phyloP scores from a whole-genome alignment of 2,797 vertebrate species.

The Pantherophis vulpinus region DNA sequence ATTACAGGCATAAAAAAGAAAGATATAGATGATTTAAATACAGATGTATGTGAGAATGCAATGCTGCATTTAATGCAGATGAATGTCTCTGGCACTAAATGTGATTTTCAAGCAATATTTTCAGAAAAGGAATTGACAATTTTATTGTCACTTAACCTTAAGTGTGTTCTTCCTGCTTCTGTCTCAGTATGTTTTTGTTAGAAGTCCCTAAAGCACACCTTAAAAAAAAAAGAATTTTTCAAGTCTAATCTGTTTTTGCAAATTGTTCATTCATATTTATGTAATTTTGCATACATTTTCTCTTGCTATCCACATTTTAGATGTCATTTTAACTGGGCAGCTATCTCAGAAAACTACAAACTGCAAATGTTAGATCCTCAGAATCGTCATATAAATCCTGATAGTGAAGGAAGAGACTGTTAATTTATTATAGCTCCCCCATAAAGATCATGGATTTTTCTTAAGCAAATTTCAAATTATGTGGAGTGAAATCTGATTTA shows the following conservation, averaged over 20 bases:
- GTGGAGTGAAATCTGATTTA: neutral
- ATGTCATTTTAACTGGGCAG: neutral
- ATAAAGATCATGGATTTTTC: neutral
- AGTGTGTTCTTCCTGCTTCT: neutral
- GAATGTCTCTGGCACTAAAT: slow-evolving; percentile 8
- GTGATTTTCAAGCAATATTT: neutral
- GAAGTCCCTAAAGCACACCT: neutral
- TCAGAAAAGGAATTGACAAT: neutral
- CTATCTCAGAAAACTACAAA: neutral
- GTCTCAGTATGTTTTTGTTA: neutral
- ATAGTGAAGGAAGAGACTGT: neutral
- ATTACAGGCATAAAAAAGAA: slow-evolving; percentile 48
- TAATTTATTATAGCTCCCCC: neutral
- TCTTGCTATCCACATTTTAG: neutral
- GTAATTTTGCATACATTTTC: neutral
- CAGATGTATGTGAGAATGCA: slow-evolving; percentile 34
- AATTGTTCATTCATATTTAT: neutral
- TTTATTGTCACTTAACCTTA: neutral
- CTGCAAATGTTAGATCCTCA: neutral
- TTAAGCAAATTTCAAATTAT: neutral
- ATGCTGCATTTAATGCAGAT: slow-evolving; percentile 16
- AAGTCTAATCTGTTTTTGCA: neutral
- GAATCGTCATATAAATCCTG: neutral
- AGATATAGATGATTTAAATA: slow-evolving; percentile 60
- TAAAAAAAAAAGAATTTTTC: neutral